These are phyloP conservation scores for Brachirus orientalis DNA, from an alignment of 2,113 vertebrate genomes.

Conservation along the genomic window DNA sequence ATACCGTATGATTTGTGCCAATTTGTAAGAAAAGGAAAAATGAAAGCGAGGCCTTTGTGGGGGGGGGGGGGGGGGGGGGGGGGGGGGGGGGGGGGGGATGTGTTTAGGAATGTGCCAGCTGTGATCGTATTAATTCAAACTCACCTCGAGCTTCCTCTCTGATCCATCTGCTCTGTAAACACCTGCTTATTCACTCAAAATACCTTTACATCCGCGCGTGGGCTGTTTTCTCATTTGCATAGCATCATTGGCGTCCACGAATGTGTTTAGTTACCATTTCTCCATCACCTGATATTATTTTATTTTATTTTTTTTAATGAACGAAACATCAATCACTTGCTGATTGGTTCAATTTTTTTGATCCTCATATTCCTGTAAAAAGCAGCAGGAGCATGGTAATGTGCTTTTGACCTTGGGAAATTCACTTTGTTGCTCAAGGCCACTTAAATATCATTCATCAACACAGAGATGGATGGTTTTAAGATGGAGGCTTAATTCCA, in stretches of 20 bases:
- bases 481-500: slow-evolving; percentile 15
- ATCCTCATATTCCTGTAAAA: too few relatives aligned
- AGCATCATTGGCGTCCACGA: slow-evolving; percentile 22
- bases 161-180: slow-evolving; percentile 27
- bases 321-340: slow-evolving; percentile 13
- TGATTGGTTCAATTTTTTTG: background rate
- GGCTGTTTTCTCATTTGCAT: slow-evolving; percentile 37
- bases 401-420: slow-evolving; percentile 72
- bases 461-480: slow-evolving; percentile 12
- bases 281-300: too few relatives aligned
- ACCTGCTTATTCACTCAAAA: slow-evolving; percentile 12
- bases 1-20: background rate
- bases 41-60: slow-evolving; percentile 6
- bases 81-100: too few relatives aligned
- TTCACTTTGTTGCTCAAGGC: slow-evolving; percentile 55
- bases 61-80: too few relatives aligned
- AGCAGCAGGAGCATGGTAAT: too few relatives aligned
- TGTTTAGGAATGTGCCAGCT: background rate
- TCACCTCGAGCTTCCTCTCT: slow-evolving; percentile 13
- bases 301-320: slow-evolving; percentile 36
- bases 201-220: slow-evolving; percentile 5
- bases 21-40: background rate
- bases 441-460: slow-evolving; percentile 50
- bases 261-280: too few relatives aligned
- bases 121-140: slow-evolving; percentile 9